These are phyloP conservation scores for Drosophila nr. perissopoda DNA, from an alignment of 2,888 invertebrate species.

Conservation along the genomic window DNA sequence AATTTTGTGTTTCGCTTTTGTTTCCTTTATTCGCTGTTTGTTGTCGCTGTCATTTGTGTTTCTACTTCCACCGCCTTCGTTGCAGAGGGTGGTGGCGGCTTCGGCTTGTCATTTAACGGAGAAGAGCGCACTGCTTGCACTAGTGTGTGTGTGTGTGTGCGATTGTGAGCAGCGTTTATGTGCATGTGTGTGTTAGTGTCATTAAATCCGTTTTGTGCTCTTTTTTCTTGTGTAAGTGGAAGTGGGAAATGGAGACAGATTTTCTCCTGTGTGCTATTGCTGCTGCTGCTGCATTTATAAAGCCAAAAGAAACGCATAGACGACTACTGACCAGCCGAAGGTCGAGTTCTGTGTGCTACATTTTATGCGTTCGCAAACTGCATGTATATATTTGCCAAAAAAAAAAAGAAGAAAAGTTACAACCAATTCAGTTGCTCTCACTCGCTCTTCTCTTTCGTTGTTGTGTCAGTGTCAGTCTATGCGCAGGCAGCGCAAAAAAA, in stretches of 20 bases:
- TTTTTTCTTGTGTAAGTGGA: slow-evolving; percentile 37
- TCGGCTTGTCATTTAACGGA: slow-evolving; percentile 50
- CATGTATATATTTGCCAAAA: slow-evolving; percentile 19
- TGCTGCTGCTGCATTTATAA: slow-evolving; percentile 25
- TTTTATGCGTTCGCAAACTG: slow-evolving; percentile 17
- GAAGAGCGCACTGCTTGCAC: slow-evolving; percentile 29
- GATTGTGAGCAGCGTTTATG: slow-evolving; percentile 34
- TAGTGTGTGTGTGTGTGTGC: slow-evolving; percentile 22
- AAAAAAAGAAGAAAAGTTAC: slow-evolving; percentile 10
- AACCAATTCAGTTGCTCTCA: slow-evolving; percentile 16
- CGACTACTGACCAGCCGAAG: slow-evolving; percentile 26
- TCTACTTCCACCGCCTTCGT: slow-evolving; percentile 55
- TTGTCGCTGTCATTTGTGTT: slow-evolving; percentile 62
- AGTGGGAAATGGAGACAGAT: slow-evolving; percentile 47
- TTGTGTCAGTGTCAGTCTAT: slow-evolving; percentile 8
- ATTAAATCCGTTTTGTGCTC: slow-evolving; percentile 55
- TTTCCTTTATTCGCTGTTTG: slow-evolving; percentile 75
- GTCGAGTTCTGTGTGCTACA: slow-evolving; percentile 24
- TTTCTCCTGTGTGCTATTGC: slow-evolving; percentile 38
- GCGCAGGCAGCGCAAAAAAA: slow-evolving; percentile 39
- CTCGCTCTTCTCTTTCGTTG: slow-evolving; percentile 15
- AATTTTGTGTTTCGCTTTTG: slow-evolving; percentile 73
- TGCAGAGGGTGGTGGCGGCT: slow-evolving; percentile 67
- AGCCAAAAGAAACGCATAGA: slow-evolving; percentile 24
- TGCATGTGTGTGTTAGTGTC: slow-evolving; percentile 31